Conservation (phyloP, 2,113 vertebrate species). For the Ciconia maguari region DNA sequence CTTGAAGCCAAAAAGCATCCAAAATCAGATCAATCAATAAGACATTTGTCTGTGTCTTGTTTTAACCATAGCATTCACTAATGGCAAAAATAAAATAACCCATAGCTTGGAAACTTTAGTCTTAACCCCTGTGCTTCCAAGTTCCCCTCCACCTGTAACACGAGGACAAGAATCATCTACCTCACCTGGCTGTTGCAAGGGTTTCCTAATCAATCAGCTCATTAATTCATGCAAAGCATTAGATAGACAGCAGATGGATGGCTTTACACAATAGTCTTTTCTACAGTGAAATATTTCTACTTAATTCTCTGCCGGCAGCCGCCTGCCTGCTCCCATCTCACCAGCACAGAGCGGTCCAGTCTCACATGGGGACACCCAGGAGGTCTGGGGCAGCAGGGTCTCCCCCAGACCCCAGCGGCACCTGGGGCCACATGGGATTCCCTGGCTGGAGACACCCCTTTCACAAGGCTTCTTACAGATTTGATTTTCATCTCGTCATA, state of each 20-base stretch:
- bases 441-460: background rate
- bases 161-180: background rate
- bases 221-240: conserved; percentile 43
- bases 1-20: background rate
- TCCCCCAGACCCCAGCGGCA: background rate
- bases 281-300: background rate
- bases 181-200: background rate
- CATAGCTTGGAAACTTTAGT: background rate
- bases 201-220: conserved; percentile 45
- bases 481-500: background rate
- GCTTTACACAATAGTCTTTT: background rate
- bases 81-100: rapidly evolving
- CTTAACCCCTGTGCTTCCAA: background rate
- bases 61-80: background rate
- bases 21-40: background rate
- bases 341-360: rapidly evolving
- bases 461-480: background rate
- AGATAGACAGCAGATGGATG: conserved; percentile 32
- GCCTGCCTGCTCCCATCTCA: background rate
- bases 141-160: background rate
- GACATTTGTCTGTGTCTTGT: too few relatives aligned
- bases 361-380: background rate
- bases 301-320: background rate
- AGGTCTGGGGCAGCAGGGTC: rapidly evolving
- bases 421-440: rapidly evolving